phyloP scores from a whole-genome alignment of 2,113 vertebrate genomes.

The Tiliqua scincoides region DNA sequence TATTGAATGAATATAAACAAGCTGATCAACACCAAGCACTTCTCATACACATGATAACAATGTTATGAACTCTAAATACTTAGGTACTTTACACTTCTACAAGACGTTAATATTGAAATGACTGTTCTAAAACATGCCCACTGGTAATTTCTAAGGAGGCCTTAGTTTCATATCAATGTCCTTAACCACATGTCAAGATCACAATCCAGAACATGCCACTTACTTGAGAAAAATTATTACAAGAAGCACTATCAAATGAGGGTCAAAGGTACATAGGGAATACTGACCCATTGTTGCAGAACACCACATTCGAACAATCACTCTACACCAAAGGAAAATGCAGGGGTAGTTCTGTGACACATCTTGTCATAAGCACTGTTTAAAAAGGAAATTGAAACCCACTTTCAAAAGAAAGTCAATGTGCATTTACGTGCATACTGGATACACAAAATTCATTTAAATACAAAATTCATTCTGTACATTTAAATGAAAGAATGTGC shows the following conservation, averaged over 20 bases:
- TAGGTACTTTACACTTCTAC: slow-evolving; percentile 80
- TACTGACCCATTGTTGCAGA: slow-evolving; percentile 78
- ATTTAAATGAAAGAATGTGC: slow-evolving; percentile 78
- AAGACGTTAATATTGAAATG: slow-evolving; percentile 81
- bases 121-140: slow-evolving; percentile 87
- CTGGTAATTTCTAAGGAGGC: slow-evolving; percentile 81
- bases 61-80: slow-evolving; percentile 81
- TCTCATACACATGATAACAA: slow-evolving; percentile 84
- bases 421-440: slow-evolving; percentile 81
- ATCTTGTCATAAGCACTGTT: slow-evolving; percentile 79
- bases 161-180: slow-evolving; percentile 84
- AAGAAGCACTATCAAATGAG: slow-evolving; percentile 82
- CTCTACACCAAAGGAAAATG: slow-evolving; percentile 76
- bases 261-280: slow-evolving; percentile 74
- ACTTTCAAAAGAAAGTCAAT: slow-evolving; percentile 85
- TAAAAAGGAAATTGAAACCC: slow-evolving; percentile 78
- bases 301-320: slow-evolving; percentile 82
- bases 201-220: slow-evolving; percentile 88
- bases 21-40: slow-evolving; percentile 87
- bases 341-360: slow-evolving; percentile 76
- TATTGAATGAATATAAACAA: slow-evolving; percentile 93
- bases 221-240: slow-evolving; percentile 85
- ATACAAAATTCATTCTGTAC: slow-evolving; percentile 82
- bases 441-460: slow-evolving; percentile 83
- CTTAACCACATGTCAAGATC: slow-evolving; percentile 84